Evolutionary conservation across 2,888 invertebrate genomes (phyloP).

Genomic region (Trisateles emortualis): DNA sequence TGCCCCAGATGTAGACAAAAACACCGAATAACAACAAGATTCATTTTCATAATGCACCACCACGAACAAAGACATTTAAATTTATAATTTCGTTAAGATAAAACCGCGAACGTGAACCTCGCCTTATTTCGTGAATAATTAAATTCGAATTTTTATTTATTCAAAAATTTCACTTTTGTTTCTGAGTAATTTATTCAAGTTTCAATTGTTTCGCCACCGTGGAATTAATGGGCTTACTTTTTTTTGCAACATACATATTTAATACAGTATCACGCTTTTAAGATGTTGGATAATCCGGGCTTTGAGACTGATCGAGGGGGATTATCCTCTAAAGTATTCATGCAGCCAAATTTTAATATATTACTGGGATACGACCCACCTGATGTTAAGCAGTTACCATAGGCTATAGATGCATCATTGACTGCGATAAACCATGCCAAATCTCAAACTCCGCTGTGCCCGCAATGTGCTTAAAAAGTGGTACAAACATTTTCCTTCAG

Average conservation of each 20-base stretch:
- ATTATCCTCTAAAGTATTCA: too few species aligned
- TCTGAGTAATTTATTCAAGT: constrained; percentile 6
- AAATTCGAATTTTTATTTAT: constrained; percentile 23
- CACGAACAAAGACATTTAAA: constrained; percentile 64
- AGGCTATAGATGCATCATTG: too few species aligned
- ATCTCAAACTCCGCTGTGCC: too few species aligned
- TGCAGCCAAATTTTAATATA: too few species aligned
- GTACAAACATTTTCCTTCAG: too few species aligned
- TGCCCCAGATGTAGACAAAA: constrained; percentile 49
- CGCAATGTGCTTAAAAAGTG: too few species aligned
- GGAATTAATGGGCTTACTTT: constrained; percentile 15
- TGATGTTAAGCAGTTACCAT: too few species aligned
- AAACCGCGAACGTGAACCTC: constrained; percentile 35
- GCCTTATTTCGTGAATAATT: constrained; percentile 46
- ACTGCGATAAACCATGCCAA: too few species aligned
- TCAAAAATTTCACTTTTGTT: constrained; percentile 13
- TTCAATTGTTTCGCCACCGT: constrained; percentile 10
- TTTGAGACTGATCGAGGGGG: too few species aligned
- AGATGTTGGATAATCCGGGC: not conserved
- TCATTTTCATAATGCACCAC: constrained; percentile 57
- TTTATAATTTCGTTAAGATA: constrained; percentile 61
- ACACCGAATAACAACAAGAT: constrained; percentile 50
- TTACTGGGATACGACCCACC: too few species aligned
- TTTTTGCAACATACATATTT: not conserved
- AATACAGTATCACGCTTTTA: not conserved